Percentiles rank a stretch among this genome's conserved stretches.
Evolutionary conservation across 2,888 invertebrate species (phyloP).

Genomic region (Stenodera caucasica): DNA sequence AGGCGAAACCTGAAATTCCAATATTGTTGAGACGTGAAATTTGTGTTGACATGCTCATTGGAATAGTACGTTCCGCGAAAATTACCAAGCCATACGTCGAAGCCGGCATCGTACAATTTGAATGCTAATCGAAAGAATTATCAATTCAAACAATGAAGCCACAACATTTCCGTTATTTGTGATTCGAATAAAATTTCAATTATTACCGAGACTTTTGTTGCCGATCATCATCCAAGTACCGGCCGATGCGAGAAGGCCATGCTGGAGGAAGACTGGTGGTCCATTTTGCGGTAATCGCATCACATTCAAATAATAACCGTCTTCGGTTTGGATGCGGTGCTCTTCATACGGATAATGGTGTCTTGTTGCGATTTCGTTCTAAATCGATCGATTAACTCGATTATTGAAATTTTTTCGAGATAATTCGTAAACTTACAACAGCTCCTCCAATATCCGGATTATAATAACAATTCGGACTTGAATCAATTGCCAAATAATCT

Average conservation of each 20-base stretch:
- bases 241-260: neutral
- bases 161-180: too few species aligned
- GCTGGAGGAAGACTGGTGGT: neutral
- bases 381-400: too few species aligned
- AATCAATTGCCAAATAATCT: neutral
- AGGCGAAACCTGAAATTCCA: conserved; percentile 10
- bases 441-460: conserved; percentile 4
- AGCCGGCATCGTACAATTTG: neutral
- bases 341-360: conserved; percentile 2
- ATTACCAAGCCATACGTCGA: conserved; percentile 10
- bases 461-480: conserved; percentile 5
- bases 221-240: neutral
- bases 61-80: neutral
- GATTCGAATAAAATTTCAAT: too few species aligned
- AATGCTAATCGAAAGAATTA: conserved; percentile 3
- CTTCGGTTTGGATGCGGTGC: neutral
- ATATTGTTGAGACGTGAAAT: neutral
- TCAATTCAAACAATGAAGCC: too few species aligned
- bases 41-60: neutral
- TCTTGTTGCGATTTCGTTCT: neutral
- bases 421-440: neutral
- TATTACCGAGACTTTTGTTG: neutral
- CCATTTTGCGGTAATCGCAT: conserved; percentile 9
- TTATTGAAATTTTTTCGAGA: neutral
- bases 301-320: conserved; percentile 2